phyloP scores from a whole-genome alignment of 2,888 invertebrate species.

The Acrocera orbiculus region DNA sequence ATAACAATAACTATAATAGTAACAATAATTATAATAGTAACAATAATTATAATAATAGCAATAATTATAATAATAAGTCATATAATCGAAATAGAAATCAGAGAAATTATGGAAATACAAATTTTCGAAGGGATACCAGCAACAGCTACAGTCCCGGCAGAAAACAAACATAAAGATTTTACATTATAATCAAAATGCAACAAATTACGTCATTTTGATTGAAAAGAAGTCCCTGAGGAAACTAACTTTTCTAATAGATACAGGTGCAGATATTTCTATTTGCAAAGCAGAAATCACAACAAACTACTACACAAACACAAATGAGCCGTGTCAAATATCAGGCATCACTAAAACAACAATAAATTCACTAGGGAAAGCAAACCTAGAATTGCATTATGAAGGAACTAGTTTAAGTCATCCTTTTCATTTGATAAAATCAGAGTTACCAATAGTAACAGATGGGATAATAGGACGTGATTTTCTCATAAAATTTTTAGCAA shows the following conservation, averaged over 20 bases:
- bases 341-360: no score
- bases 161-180: no score
- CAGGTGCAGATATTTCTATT: background rate
- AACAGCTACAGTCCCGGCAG: background rate
- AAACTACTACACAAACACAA: background rate
- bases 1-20: background rate
- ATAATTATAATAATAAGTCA: background rate
- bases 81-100: background rate
- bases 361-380: no score
- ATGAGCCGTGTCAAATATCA: background rate
- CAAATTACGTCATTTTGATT: background rate
- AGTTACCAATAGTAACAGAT: slow-evolving; percentile 5
- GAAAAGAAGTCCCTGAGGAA: no score
- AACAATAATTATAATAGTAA: background rate
- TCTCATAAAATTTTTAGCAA: background rate
- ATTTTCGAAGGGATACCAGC: background rate
- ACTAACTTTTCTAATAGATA: no score
- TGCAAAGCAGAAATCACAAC: background rate
- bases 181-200: no score
- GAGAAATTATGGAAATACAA: background rate
- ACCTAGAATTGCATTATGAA: background rate
- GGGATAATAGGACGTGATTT: slow-evolving; percentile 5
- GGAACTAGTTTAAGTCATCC: no score
- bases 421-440: background rate
- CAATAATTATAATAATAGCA: no score